Percentiles rank a stretch among this genome's conserved stretches.
Conservation (phyloP, 2,888 invertebrate genomes). For the Cremastinae sp. region DNA sequence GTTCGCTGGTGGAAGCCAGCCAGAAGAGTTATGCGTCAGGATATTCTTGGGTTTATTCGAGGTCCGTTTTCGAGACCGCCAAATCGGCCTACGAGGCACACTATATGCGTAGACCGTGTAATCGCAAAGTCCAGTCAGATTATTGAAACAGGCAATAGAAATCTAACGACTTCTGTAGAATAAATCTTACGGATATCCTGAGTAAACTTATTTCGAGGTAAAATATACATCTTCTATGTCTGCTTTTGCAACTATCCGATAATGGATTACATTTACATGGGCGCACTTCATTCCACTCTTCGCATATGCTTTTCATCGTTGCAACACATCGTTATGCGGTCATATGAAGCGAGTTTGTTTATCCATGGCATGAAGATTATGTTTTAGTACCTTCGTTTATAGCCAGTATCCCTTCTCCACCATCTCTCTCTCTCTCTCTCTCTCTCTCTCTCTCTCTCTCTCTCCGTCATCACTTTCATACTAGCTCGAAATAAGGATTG, state of each 20-base stretch:
- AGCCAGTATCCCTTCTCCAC: slow-evolving; percentile 13
- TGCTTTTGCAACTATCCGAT: slow-evolving; percentile 22
- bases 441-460: slow-evolving; percentile 21
- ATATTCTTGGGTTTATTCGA: slow-evolving; percentile 43
- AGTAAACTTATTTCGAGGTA: slow-evolving; percentile 24
- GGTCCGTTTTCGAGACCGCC: slow-evolving; percentile 23
- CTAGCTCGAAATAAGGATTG: slow-evolving; percentile 14
- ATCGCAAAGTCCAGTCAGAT: slow-evolving; percentile 13
- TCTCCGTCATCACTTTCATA: slow-evolving; percentile 1
- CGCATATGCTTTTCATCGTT: not conserved
- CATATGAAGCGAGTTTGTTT: slow-evolving; percentile 35
- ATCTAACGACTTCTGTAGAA: slow-evolving; percentile 33
- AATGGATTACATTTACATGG: slow-evolving; percentile 50
- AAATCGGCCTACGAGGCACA: slow-evolving; percentile 30
- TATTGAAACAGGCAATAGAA: slow-evolving; percentile 41
- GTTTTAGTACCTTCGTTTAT: slow-evolving; percentile 23
- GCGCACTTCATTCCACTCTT: slow-evolving; percentile 16
- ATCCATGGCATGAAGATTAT: slow-evolving; percentile 20
- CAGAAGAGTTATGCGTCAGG: slow-evolving; percentile 23
- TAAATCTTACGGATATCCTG: slow-evolving; percentile 27
- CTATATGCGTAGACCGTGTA: slow-evolving; percentile 4
- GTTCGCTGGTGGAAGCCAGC: slow-evolving; percentile 18
- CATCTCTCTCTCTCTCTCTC: slow-evolving; percentile 16
- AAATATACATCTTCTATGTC: not conserved
- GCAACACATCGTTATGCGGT: slow-evolving; percentile 3